A percentile compares a stretch with the other conserved stretches of the same genome.
phyloP scores from a whole-genome alignment of 2,888 invertebrate species.

The Erpobdella octoculata region DNA sequence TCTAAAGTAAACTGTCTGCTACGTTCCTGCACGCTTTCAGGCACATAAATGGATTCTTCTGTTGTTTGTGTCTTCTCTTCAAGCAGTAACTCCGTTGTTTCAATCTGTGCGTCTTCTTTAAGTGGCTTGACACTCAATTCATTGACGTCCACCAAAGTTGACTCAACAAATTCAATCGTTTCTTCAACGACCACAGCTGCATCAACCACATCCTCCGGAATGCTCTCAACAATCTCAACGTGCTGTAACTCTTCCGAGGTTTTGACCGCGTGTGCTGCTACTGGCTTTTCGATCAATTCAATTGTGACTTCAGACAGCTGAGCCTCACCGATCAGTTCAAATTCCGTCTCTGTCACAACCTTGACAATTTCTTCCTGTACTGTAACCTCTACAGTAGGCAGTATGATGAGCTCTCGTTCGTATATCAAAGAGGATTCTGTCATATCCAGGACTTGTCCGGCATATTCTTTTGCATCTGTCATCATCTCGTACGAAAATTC shows the following conservation, averaged over 20 bases:
- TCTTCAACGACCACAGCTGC: neutral
- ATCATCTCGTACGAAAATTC: neutral
- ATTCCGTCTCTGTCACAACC: neutral
- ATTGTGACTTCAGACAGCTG: neutral
- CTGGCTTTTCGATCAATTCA: conserved; percentile 11
- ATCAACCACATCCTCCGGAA: neutral
- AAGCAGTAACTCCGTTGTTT: too few species aligned
- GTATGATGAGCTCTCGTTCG: neutral
- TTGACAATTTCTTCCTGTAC: neutral
- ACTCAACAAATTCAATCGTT: conserved; percentile 20
- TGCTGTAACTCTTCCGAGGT: conserved; percentile 14
- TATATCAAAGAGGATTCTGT: neutral
- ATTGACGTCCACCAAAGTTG: too few species aligned
- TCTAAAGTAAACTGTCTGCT: neutral
- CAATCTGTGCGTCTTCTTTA: neutral
- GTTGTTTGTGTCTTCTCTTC: neutral
- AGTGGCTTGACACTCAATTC: too few species aligned
- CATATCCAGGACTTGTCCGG: neutral
- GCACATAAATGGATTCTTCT: neutral
- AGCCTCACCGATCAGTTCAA: neutral
- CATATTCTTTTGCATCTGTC: neutral
- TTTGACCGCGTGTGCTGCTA: neutral
- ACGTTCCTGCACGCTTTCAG: neutral
- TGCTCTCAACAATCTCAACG: neutral
- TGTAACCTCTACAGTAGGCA: neutral